A percentile compares a stretch with the other conserved stretches of the same genome.
phyloP scores from a whole-genome alignment of 2,113 vertebrate genomes.

The Amazona guildingii region DNA sequence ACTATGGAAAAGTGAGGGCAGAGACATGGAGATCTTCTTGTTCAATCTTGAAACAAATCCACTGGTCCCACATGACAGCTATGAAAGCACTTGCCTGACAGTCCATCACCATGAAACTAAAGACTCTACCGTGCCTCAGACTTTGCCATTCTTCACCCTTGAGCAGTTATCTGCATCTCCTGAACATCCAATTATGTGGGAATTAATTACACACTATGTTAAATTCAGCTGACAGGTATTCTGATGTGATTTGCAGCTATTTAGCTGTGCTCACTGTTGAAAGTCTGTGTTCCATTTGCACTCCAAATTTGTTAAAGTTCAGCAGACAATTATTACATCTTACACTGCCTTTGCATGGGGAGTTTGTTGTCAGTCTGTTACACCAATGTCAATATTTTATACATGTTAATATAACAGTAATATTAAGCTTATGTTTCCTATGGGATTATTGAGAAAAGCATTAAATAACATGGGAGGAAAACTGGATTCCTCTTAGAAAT shows the following conservation, averaged over 20 bases:
- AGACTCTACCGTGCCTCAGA: neutral
- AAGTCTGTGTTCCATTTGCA: neutral
- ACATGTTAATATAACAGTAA: neutral
- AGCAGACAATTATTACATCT: neutral
- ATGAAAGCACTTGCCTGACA: neutral
- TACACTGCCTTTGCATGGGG: neutral
- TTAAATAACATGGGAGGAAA: neutral
- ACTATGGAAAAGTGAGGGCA: neutral
- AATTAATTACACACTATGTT: neutral
- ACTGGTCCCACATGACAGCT: neutral
- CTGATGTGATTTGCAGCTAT: neutral
- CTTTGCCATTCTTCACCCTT: neutral
- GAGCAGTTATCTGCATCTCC: neutral
- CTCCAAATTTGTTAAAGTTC: neutral
- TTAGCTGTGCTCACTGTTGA: neutral
- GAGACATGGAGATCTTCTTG: neutral
- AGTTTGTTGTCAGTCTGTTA: neutral
- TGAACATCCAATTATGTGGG: accelerated
- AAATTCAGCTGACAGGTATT: neutral
- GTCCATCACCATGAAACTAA: neutral
- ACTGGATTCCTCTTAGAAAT: neutral
- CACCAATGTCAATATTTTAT: neutral
- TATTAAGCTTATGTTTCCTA: neutral
- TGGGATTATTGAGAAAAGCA: neutral
- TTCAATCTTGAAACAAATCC: neutral